phyloP scores from a whole-genome alignment of 2,113 vertebrate genomes.

The Mobula hypostoma region DNA sequence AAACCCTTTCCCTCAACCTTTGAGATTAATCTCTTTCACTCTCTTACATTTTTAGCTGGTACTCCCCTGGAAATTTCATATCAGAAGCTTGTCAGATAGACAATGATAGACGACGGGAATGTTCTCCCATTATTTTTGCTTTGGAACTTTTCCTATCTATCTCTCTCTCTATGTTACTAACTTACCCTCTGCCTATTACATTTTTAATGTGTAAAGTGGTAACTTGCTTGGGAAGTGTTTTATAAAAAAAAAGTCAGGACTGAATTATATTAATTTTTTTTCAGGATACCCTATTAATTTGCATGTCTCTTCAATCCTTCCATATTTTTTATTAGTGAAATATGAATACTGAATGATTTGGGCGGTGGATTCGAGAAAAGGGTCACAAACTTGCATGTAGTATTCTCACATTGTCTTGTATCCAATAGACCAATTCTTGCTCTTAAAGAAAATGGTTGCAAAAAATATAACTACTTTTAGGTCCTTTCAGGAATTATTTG shows the following conservation, averaged over 20 bases:
- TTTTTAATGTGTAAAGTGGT: neutral
- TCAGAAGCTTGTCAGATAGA: too few relatives aligned
- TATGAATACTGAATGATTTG: neutral
- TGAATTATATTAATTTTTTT: neutral
- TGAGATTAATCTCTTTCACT: neutral
- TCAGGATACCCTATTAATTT: neutral
- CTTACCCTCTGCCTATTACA: too few relatives aligned
- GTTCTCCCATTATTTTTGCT: neutral
- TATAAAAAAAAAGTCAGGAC: neutral
- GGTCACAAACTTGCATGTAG: conserved; percentile 54
- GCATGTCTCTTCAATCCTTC: neutral
- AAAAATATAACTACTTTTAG: conserved; percentile 57
- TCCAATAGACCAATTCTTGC: conserved; percentile 64
- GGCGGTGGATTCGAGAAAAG: conserved; percentile 47
- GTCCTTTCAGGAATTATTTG: conserved; percentile 59
- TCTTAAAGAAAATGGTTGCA: conserved; percentile 63
- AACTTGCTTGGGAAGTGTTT: neutral
- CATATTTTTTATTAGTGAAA: neutral
- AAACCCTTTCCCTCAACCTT: neutral
- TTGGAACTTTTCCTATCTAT: neutral
- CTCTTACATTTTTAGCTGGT: neutral
- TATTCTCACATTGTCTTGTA: conserved; percentile 67
- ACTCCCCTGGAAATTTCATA: neutral
- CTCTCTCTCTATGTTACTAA: neutral
- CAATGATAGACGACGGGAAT: neutral